Evolutionary conservation across 2,888 invertebrate species (phyloP).

Genomic region (Syrphus vitripennis): DNA sequence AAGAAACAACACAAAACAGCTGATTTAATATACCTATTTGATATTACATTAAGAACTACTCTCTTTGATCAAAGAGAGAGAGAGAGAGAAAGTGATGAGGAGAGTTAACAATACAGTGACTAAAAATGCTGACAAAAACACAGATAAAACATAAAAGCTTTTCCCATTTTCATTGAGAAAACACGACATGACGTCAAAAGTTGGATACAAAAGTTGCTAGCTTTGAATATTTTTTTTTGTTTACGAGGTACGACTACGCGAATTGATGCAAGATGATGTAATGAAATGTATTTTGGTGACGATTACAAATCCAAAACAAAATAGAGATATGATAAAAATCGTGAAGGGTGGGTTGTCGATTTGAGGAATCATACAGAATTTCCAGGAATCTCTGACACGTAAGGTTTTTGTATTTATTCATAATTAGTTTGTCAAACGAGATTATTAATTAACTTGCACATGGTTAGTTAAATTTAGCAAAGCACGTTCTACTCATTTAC

Average conservation of each 20-base stretch:
- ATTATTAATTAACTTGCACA: not conserved
- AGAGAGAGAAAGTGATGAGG: too few species aligned
- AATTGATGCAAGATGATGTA: constrained; percentile 37
- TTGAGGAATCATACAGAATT: constrained; percentile 34
- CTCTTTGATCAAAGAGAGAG: not conserved
- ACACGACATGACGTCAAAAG: not conserved
- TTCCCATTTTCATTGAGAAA: constrained; percentile 42
- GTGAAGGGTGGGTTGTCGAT: not conserved
- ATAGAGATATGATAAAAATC: constrained; percentile 37
- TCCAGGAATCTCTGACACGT: constrained; percentile 40
- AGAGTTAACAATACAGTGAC: not conserved
- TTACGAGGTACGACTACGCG: not conserved
- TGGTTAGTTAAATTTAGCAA: not conserved
- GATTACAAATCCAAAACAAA: constrained; percentile 34
- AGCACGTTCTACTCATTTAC: not conserved
- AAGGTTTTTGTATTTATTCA: not conserved
- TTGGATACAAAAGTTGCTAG: constrained; percentile 35
- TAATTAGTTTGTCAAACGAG: not conserved
- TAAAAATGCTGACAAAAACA: not conserved
- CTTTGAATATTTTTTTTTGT: not conserved
- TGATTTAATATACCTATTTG: constrained; percentile 31
- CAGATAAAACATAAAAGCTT: constrained; percentile 38
- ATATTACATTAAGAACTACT: not conserved
- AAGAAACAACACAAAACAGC: constrained; percentile 38
- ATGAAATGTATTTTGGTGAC: constrained; percentile 54